Base-by-base conservation (phyloP, 2,113 vertebrate species). In the Neodontobutis hainanensis region DNA sequence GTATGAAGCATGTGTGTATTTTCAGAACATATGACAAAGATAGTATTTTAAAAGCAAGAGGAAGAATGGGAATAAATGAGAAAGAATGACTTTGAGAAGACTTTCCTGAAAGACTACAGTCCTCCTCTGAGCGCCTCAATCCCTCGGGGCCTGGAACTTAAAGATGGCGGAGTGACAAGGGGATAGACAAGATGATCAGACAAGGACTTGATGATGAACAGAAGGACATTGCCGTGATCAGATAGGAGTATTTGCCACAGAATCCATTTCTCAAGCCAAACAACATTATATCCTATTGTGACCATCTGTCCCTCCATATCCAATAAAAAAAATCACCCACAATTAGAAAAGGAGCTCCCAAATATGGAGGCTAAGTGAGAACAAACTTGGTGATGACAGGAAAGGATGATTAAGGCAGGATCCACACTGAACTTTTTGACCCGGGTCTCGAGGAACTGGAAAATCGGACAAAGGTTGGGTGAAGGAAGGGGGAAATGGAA, bases 11-110 rank as follows among this genome's bases (percentile, higher is more conserved):
- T 16, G 36, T 58, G 38, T 43, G 38, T 43, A 58, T 58, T 64
- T 84, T 69, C 40, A 77, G 77, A 66, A 80, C 55, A 55, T 72
- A 69, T 75, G 84, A 75, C 78, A 83, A 79, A 84, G 77, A 83
- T 77, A 86, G 73, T 88, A 86, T 83, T 89, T 88, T 82, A 83
- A 80, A 62, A 27, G 49, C 35, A 79, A 78, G 75, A 43, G 73
- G 49, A 75, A 75, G 67, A 71, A 71, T 73, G 38, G 51, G 47
- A 44, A 68, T 68, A 64, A 2, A 49, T 59, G 74, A 58, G 66
- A 35, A 65, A 62, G 3, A 11, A 45, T 57, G 32, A 43, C 19
- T 38, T 6, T 34, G 55, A 68, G 16, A 80, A 65, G 51, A 77
- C 57, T 79, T 77, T 85, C 74, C 70, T 79, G 46, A 74, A 61